Evolutionary conservation across 1,140 invertebrate genomes (phyloP).

Genomic region (Zaprionus inermis): DNA sequence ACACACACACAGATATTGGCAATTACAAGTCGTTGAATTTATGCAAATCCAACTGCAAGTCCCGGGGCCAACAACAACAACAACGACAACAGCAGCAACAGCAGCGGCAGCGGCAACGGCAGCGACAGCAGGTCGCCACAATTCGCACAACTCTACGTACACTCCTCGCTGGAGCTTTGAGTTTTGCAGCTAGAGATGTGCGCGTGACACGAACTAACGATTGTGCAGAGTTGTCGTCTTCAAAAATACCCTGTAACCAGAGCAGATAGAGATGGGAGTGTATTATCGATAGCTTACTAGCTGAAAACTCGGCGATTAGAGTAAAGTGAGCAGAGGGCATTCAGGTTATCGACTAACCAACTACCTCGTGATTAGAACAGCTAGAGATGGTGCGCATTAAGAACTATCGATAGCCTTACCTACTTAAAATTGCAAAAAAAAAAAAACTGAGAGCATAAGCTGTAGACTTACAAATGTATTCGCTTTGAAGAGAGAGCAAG

Average conservation of each 20-base stretch:
- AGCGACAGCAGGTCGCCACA: not conserved
- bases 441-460: no score
- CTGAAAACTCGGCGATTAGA: no score
- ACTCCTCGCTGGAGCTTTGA: slow-evolving; percentile 38
- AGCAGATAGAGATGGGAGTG: no score
- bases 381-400: no score
- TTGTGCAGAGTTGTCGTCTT: not conserved
- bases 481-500: no score
- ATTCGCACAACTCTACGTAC: slow-evolving; percentile 40
- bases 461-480: no score
- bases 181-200: slow-evolving; percentile 16
- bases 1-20: slow-evolving; percentile 27
- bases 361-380: no score
- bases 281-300: no score
- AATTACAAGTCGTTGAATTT: slow-evolving; percentile 69
- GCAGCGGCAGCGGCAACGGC: slow-evolving; percentile 3
- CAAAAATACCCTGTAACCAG: not conserved
- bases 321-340: no score
- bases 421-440: no score
- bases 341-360: no score
- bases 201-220: slow-evolving; percentile 29
- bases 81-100: slow-evolving; percentile 2
- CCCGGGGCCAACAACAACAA: slow-evolving; percentile 41
- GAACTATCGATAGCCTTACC: no score
- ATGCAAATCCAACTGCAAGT: slow-evolving; percentile 71